Base-by-base conservation (phyloP, 2,113 vertebrate species). In the Corvus cornix region DNA sequence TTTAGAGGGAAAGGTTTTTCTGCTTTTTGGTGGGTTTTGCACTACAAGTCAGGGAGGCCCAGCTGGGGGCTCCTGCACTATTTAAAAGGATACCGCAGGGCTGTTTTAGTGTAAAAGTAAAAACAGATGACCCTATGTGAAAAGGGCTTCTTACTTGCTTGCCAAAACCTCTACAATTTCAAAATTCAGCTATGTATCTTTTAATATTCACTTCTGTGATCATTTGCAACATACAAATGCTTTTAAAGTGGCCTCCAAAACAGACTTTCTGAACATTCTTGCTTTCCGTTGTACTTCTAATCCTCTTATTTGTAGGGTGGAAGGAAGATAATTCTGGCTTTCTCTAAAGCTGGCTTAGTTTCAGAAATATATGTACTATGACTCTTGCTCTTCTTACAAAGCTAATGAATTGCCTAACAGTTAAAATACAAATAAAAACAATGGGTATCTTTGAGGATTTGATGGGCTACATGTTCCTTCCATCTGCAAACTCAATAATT, bases 41-140 rank as follows among this genome's bases (percentile, higher is more conserved):
- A 72, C 80, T 87, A 72, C 11, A 87, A 90, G 69, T 73, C 37
- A 93, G 91, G 66, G 93, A 93, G 95, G 96, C 91, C 87, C 96
- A 87, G 84, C 73, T 68, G 77, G 92, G 91, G 95, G 66, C 49
- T 94, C 41, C 87, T 60, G 31, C 53, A 39, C 66, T 66, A 49
- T 87, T 84, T 93, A 43, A 95, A 87, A 95, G 81, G 84, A 93
- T 89, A 87, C 74, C 0, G 3, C 66, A 64, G 70, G 49, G 87
- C 80, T 87, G 84, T 18, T 94, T 51, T 35, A 82, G 66, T 72
- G 89, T 72, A 72, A 89, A 95, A 95, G 81, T 91, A 85, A 89
- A 97, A 97, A 9, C 95, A 97, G 95, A 94, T 95, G 93, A 96
- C 70, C 80, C 73, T 56, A 52, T 15, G 70, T 94, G 78, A 82